phyloP scores from a whole-genome alignment of 2,888 invertebrate species.

The Drosophila recens region DNA sequence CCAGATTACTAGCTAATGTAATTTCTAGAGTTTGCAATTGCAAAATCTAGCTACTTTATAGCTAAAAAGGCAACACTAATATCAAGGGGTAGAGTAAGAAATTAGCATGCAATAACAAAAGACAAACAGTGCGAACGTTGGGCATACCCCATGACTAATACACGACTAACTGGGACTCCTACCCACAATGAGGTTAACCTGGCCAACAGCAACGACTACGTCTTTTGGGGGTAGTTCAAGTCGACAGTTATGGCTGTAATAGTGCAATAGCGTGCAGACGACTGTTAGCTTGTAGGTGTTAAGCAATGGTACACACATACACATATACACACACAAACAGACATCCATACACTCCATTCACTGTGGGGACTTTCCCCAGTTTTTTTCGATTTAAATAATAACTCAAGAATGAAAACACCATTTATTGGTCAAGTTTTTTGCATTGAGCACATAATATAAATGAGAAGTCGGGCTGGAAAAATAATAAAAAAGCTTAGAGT shows the following conservation, averaged over 20 bases:
- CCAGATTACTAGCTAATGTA: no score
- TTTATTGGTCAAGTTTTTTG: no score
- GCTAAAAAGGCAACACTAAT: background rate
- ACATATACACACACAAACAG: constrained; percentile 31
- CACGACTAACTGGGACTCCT: constrained; percentile 30
- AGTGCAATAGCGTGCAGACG: constrained; percentile 76
- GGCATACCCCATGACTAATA: constrained; percentile 64
- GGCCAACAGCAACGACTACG: constrained; percentile 37
- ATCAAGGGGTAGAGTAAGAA: constrained; percentile 24
- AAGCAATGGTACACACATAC: constrained; percentile 60
- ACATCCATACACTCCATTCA: constrained; percentile 7
- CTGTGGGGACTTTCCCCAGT: no score
- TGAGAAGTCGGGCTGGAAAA: no score
- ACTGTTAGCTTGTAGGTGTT: constrained; percentile 66
- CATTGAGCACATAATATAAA: no score
- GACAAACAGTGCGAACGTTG: constrained; percentile 24
- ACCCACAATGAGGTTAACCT: constrained; percentile 34
- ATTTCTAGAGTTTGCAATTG: no score
- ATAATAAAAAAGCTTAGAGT: no score
- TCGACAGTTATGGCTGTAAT: constrained; percentile 66
- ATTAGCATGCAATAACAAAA: constrained; percentile 74
- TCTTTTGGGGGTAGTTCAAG: constrained; percentile 67
- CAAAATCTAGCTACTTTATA: background rate
- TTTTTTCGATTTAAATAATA: no score
- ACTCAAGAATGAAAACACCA: no score